Percentiles rank a stretch among this genome's conserved stretches.
Evolutionary conservation across 2,888 invertebrate species (phyloP).

Genomic region (Ennomos quercinarius): DNA sequence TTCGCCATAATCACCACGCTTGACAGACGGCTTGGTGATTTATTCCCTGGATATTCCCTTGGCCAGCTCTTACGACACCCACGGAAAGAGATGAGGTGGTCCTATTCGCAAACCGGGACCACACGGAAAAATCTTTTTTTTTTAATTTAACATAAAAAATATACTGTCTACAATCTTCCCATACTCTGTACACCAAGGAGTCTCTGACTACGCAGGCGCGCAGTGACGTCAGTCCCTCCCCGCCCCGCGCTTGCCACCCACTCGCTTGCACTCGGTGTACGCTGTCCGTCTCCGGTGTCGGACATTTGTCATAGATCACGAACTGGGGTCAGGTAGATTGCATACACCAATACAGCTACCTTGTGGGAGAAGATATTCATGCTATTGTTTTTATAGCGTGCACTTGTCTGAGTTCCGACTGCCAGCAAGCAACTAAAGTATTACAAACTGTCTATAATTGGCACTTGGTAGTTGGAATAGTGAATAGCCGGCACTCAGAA

Average conservation of each 20-base stretch:
- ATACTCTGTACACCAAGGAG: slow-evolving; percentile 69
- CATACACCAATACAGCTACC: too few relatives aligned
- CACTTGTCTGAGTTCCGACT: slow-evolving; percentile 5
- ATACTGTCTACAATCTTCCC: slow-evolving; percentile 2
- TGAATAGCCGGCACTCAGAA: too few relatives aligned
- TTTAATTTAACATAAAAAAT: too few relatives aligned
- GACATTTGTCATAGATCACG: slow-evolving; percentile 52
- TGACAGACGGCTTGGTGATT: too few relatives aligned
- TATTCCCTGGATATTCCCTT: too few relatives aligned
- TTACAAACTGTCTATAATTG: background rate
- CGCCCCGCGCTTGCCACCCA: slow-evolving; percentile 43
- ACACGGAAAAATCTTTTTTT: too few relatives aligned
- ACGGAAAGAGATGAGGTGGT: too few relatives aligned
- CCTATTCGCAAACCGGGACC: too few relatives aligned
- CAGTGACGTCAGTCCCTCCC: slow-evolving; percentile 75
- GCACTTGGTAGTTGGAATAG: background rate
- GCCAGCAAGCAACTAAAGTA: background rate
- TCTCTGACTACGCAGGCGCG: slow-evolving; percentile 68
- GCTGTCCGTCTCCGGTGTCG: slow-evolving; percentile 39
- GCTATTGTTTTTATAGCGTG: slow-evolving; percentile 6
- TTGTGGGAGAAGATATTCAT: slow-evolving; percentile 2
- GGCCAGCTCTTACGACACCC: too few relatives aligned
- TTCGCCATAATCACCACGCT: too few relatives aligned
- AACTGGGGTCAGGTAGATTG: slow-evolving; percentile 41
- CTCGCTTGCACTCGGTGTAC: slow-evolving; percentile 36